phyloP scores from a whole-genome alignment of 1,140 invertebrate species.

The Drosophila pseudoananassae region DNA sequence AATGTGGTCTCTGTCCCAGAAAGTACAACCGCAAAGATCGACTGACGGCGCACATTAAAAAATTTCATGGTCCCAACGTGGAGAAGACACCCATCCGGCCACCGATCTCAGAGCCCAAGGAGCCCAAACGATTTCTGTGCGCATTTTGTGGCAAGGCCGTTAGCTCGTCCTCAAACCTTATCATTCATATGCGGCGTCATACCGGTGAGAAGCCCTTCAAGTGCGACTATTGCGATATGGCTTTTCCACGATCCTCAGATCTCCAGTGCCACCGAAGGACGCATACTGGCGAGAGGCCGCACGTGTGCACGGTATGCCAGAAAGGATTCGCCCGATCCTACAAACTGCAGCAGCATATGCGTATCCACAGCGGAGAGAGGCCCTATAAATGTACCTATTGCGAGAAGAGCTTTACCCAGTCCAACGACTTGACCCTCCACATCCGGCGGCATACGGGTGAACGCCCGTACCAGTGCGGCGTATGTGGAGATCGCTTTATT shows the following conservation, averaged over 20 bases:
- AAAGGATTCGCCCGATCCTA: conserved; percentile 85
- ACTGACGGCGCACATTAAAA: conserved; percentile 68
- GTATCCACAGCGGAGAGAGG: conserved; percentile 86
- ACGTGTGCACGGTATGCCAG: conserved; percentile 85
- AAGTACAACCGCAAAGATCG: conserved; percentile 85
- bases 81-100: conserved; percentile 3
- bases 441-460: conserved; percentile 86
- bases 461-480: conserved; percentile 84
- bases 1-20: conserved; percentile 85
- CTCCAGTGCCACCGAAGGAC: conserved; percentile 85
- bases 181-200: conserved; percentile 87
- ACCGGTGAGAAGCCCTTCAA: conserved; percentile 84
- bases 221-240: conserved; percentile 78
- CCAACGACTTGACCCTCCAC: conserved; percentile 86
- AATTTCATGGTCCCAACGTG: conserved; percentile 41
- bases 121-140: conserved; percentile 84
- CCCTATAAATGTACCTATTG: conserved; percentile 87
- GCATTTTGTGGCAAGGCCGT: conserved; percentile 86
- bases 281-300: conserved; percentile 87
- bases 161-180: conserved; percentile 86
- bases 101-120: conserved; percentile 29
- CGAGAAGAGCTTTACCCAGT: conserved; percentile 86
- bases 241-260: conserved; percentile 80
- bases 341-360: conserved; percentile 87
- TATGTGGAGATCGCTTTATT: conserved; percentile 80